A percentile compares a stretch with the other conserved stretches of the same genome.
Evolutionary conservation across 2,797 vertebrate genomes (phyloP).

Genomic region (Rachycentron canadum): DNA sequence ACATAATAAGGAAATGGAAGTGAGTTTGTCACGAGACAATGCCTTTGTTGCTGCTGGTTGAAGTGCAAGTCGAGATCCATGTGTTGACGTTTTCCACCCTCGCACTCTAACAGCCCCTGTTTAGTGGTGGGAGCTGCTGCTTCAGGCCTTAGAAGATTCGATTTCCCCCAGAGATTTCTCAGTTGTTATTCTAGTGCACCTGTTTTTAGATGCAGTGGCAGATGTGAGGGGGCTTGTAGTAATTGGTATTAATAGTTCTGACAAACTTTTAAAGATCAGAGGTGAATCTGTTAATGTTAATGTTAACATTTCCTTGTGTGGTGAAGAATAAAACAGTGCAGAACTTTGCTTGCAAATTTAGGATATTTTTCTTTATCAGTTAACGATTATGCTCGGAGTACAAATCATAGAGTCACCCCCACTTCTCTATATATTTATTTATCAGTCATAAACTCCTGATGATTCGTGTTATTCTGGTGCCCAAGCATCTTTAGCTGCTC

Average conservation of each 20-base stretch:
- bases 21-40: constrained; percentile 82
- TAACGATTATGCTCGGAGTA: not conserved
- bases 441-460: constrained; percentile 17
- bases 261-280: not conserved
- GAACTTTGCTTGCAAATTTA: not conserved
- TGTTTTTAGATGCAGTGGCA: constrained; percentile 29
- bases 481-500: constrained; percentile 7
- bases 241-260: not conserved
- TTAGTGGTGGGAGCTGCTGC: constrained; percentile 6
- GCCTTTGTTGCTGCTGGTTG: constrained; percentile 78
- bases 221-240: not conserved
- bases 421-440: not conserved
- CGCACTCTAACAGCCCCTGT: constrained; percentile 8
- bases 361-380: constrained; percentile 2
- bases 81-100: constrained; percentile 70
- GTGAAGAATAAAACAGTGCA: not conserved
- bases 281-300: not conserved
- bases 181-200: constrained; percentile 25
- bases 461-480: constrained; percentile 38
- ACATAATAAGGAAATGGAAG: constrained; percentile 89
- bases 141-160: not conserved
- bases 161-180: constrained; percentile 27
- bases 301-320: not conserved
- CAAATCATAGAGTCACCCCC: not conserved
- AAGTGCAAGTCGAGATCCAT: constrained; percentile 76